Evolutionary conservation across 1,140 invertebrate species (phyloP).

Genomic region (Drosophila lacertosa): DNA sequence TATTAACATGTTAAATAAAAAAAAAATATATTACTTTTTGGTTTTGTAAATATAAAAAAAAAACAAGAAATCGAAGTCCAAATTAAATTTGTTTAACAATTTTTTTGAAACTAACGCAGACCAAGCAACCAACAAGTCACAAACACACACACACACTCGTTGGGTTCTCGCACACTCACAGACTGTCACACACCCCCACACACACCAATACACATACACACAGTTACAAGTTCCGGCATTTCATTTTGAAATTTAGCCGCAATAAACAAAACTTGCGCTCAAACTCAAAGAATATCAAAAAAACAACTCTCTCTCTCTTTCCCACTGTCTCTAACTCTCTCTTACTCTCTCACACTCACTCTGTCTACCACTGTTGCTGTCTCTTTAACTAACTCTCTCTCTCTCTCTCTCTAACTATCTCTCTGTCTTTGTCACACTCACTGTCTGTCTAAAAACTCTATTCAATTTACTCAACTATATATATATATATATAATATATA

Average conservation of each 20-base stretch:
- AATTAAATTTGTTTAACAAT: too few species aligned
- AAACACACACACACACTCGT: conserved; percentile 42
- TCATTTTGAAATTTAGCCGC: conserved; percentile 28
- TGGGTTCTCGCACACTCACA: conserved; percentile 38
- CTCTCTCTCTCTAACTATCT: conserved; percentile 47
- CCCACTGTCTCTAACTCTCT: conserved; percentile 37
- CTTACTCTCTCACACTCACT: conserved; percentile 28
- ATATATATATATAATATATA: conserved; percentile 19
- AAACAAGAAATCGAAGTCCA: conserved; percentile 41
- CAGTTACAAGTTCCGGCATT: conserved; percentile 24
- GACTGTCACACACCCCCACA: conserved; percentile 13
- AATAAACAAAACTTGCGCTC: conserved; percentile 29
- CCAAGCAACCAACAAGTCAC: conserved; percentile 55
- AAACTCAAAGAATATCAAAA: conserved; percentile 40
- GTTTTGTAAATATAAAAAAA: conserved; percentile 74
- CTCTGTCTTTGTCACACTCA: conserved; percentile 59
- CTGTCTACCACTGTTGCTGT: conserved; percentile 29
- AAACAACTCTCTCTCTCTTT: conserved; percentile 45
- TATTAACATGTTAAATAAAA: conserved; percentile 8
- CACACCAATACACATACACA: conserved; percentile 25
- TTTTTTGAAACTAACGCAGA: conserved; percentile 50
- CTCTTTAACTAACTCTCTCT: conserved; percentile 43
- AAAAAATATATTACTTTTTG: conserved; percentile 80
- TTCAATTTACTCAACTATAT: conserved; percentile 31
- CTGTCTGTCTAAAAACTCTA: conserved; percentile 59